phyloP scores from a whole-genome alignment of 2,888 invertebrate genomes.

The Lordiphosa fenestrarum region DNA sequence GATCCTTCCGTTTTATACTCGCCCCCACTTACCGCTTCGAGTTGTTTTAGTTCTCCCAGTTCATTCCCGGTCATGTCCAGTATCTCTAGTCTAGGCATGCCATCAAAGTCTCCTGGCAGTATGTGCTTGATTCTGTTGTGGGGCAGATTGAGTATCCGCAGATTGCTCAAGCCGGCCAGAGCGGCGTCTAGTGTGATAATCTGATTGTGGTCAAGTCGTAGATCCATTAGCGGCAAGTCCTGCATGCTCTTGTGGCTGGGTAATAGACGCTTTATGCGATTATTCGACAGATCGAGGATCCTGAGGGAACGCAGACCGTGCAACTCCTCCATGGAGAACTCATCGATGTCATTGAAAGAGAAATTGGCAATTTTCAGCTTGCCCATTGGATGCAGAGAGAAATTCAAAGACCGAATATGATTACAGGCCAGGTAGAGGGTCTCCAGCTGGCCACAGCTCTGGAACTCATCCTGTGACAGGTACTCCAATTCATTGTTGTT shows the following conservation, averaged over 20 bases:
- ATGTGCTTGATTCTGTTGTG: conserved; percentile 88
- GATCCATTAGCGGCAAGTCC: conserved; percentile 86
- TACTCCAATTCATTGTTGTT: conserved; percentile 88
- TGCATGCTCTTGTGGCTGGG: conserved; percentile 89
- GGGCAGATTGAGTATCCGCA: conserved; percentile 87
- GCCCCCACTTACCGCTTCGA: conserved; percentile 85
- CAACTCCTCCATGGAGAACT: conserved; percentile 90
- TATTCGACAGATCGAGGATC: conserved; percentile 88
- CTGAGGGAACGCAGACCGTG: conserved; percentile 87
- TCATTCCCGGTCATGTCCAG: conserved; percentile 90
- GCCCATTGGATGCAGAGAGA: conserved; percentile 86
- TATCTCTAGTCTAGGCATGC: conserved; percentile 86
- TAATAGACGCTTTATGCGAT: conserved; percentile 85
- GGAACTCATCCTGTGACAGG: conserved; percentile 89
- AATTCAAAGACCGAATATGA: conserved; percentile 86
- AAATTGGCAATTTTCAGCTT: conserved; percentile 87
- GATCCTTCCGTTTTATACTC: too few relatives aligned
- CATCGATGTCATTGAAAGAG: conserved; percentile 87
- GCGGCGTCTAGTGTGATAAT: conserved; percentile 87
- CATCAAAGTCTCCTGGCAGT: conserved; percentile 88
- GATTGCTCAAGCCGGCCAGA: conserved; percentile 87
- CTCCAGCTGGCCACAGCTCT: conserved; percentile 85
- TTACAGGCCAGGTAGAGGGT: conserved; percentile 88
- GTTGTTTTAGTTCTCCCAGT: conserved; percentile 88
- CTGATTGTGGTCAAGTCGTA: conserved; percentile 88